These are phyloP conservation scores for Cercopithecus neglectus DNA, from an alignment of 2,797 vertebrate species.

Conservation along the genomic window DNA sequence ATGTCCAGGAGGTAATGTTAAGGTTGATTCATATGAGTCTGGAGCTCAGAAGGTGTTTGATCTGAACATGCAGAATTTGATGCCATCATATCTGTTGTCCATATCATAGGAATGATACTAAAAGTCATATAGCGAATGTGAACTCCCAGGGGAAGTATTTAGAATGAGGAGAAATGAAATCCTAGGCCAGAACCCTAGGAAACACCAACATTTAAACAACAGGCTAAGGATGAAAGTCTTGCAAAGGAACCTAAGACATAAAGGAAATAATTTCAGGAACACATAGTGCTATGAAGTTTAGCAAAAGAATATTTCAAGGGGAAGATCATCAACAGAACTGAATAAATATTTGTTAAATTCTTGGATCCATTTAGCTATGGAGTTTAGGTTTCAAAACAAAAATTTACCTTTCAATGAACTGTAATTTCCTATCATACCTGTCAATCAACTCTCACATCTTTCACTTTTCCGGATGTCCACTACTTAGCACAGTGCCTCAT, in stretches of 20 bases:
- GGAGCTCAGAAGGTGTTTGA: background rate
- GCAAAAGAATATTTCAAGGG: slow-evolving; percentile 34
- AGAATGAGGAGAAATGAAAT: background rate
- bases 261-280: background rate
- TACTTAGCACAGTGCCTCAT: background rate
- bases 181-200: background rate
- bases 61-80: background rate
- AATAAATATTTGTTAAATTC: slow-evolving; percentile 6
- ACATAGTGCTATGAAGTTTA: background rate
- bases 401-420: background rate
- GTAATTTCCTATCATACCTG: background rate
- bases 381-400: slow-evolving; percentile 32
- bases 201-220: background rate
- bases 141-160: background rate
- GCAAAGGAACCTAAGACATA: background rate
- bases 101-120: background rate
- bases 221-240: background rate
- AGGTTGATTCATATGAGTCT: background rate
- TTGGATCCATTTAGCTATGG: background rate
- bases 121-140: background rate
- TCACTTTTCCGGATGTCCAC: background rate
- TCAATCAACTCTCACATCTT: background rate
- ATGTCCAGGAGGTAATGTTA: background rate
- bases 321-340: background rate
- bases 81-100: background rate